phyloP scores from a whole-genome alignment of 2,797 vertebrate species.

The Phataginus tricuspis region DNA sequence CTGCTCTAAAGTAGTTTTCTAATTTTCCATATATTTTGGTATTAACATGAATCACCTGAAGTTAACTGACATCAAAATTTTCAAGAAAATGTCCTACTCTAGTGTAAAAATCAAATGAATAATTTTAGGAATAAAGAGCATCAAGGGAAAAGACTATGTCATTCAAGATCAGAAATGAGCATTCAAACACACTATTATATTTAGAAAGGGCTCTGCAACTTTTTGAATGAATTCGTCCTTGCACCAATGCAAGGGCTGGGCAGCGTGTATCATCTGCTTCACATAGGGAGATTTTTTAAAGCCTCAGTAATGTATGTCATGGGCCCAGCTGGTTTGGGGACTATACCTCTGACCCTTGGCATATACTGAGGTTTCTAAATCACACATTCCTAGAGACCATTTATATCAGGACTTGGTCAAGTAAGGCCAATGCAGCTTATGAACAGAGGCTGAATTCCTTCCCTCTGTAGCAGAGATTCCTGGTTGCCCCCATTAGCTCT shows the following conservation, averaged over 20 bases:
- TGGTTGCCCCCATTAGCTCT: background rate
- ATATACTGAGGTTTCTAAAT: background rate
- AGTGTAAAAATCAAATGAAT: background rate
- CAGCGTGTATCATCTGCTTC: background rate
- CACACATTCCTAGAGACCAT: background rate
- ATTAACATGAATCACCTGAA: slow-evolving; percentile 25
- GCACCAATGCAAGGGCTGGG: background rate
- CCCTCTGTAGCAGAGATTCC: background rate
- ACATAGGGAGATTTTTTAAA: background rate
- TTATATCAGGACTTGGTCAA: background rate
- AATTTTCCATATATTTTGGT: background rate
- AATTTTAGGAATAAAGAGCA: background rate
- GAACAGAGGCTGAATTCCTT: background rate
- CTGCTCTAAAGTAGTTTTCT: background rate
- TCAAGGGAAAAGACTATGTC: background rate
- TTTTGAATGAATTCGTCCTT: background rate
- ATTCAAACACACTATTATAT: background rate
- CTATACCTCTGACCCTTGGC: background rate
- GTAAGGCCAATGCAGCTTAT: background rate
- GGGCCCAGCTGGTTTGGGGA: background rate
- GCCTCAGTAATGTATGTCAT: background rate
- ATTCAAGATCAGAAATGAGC: background rate
- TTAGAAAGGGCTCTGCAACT: background rate
- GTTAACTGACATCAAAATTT: background rate
- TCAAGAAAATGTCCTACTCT: background rate